Evolutionary conservation across 2,888 invertebrate genomes (phyloP), one percentile per base, ranked within the genome.

Genomic region (Metellina segmentata): DNA sequence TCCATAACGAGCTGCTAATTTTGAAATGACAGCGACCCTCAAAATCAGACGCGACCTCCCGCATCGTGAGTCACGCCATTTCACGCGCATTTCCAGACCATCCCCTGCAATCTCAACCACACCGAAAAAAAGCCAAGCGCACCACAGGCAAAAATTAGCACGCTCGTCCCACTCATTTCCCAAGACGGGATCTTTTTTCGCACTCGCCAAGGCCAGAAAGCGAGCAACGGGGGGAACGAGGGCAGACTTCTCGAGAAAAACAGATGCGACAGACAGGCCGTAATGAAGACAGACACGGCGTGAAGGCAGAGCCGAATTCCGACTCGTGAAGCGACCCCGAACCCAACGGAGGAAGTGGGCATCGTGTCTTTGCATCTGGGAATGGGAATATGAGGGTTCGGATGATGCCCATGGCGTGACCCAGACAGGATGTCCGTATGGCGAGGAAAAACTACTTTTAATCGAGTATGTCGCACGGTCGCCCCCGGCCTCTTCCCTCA

Each of bases 371-470:
- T 72, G 83, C 89, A 85, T 90, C 48, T 90, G 85, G 90, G 72
- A 81, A 90, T 79, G 79, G 85, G 81, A 34, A 89, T 83, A 82
- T 78, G 83, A 61, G 19, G 48, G 61, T 77, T 48, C 34, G 70
- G 53, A 13, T 49, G 52, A 70, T 77, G 71, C 61, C 34, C 49
- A 34, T 85, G 53, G 85, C 90, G 81, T 90, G 90, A 85, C 75
- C 74, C 52, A 61, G 90, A 90, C 90, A 90, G 90, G 90, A 90
- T 90, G 85, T 90, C 90, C 90, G 81, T 74, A 90, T 72, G 49
- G 81, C 52, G 6, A 53, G 79, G 72, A 48, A 85, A 83, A 90
- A 85, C 81, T 81, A 85, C 83, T 85, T 81, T 85, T 89, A 89
- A 85, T 89, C 78, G 89, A 48, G 53, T 78, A 71, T 89, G 82